phyloP scores from a whole-genome alignment of 2,888 invertebrate species.

The Leucania comma region DNA sequence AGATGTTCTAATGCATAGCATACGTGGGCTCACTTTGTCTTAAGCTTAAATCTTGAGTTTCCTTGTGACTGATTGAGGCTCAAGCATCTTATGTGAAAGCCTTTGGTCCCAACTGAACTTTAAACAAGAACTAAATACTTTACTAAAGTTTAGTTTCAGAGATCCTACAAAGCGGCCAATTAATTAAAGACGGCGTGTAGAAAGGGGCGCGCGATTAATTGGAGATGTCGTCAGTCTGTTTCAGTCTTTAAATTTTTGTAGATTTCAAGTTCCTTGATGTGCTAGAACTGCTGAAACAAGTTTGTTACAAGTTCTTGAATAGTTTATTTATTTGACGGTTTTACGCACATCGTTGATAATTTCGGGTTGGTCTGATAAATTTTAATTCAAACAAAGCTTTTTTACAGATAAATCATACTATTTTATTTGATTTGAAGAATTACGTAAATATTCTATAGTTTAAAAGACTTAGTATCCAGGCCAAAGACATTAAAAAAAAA shows the following conservation, averaged over 20 bases:
- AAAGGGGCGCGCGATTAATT: constrained; percentile 29
- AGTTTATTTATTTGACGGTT: not conserved
- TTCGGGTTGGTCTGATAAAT: not conserved
- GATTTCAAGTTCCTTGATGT: constrained; percentile 11
- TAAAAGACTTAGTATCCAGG: too few relatives aligned
- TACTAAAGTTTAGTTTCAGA: constrained; percentile 29
- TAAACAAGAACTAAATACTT: constrained; percentile 30
- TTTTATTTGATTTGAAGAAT: too few relatives aligned
- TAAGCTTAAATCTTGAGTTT: constrained; percentile 48
- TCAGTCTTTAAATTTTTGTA: constrained; percentile 27
- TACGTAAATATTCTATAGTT: too few relatives aligned
- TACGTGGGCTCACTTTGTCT: too few relatives aligned
- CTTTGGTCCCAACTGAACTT: constrained; percentile 18
- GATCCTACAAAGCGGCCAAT: constrained; percentile 34
- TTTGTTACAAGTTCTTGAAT: not conserved
- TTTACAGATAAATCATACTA: too few relatives aligned
- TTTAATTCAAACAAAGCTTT: not conserved
- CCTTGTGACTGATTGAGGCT: constrained; percentile 37
- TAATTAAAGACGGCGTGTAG: constrained; percentile 40
- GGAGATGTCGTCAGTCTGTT: constrained; percentile 24
- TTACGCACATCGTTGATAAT: not conserved
- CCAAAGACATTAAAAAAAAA: too few relatives aligned
- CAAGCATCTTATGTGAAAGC: constrained; percentile 1
- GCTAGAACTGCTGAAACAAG: constrained; percentile 10
- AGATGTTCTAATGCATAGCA: too few relatives aligned